Evolutionary conservation across 2,113 vertebrate species (phyloP), one percentile per base, ranked within the genome.

Genomic region (Chascanopsetta lugubris): DNA sequence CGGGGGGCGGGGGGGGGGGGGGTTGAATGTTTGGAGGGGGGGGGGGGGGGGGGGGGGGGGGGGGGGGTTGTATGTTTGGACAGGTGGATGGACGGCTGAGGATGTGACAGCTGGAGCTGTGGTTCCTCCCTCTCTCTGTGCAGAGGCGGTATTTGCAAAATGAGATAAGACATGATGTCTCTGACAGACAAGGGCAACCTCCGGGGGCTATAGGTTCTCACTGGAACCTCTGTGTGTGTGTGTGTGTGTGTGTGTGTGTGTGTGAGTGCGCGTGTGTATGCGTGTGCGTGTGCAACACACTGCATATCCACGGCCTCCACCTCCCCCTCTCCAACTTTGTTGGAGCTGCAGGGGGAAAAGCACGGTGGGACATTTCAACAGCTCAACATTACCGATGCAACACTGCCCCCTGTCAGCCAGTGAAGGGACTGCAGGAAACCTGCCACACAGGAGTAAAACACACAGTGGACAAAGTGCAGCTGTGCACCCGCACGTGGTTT

Each of bases 81-180:
- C 73, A 75, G 84, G 75, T n/a, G n/a, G n/a, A n/a, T 80, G 70
- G 48, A 69, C 67, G 42, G 42, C n/a, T 7, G 46, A 62, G 30
- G 66, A 75, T 64, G 67, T 82, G 83, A 75, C 70, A 84, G 80
- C 75, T 76, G 69, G 75, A 64, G 50, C 71, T 63, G 11, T 72
- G 50, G 40, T 75, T 85, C 55, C 66, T 73, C 51, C 55, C 25
- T 26, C 49, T 26, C 49, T 72, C 65, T 66, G 72, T 69, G 60
- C 72, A 49, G 55, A 87, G 72, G 65, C 51, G 27, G 65, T 70
- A 75, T 86, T 87, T 85, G 66, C 66, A 43, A 64, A 73, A 57
- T 25, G 65, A 85, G 82, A 83, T 88, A 83, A 88, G 72, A 78
- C 61, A 27, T 77, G 73, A 82, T 82, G 85, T 84, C 18, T 76